Percentiles rank a stretch among this genome's conserved stretches.
These are phyloP conservation scores for Rynchops niger DNA, from an alignment of 2,113 vertebrate genomes.

Conservation along the genomic window DNA sequence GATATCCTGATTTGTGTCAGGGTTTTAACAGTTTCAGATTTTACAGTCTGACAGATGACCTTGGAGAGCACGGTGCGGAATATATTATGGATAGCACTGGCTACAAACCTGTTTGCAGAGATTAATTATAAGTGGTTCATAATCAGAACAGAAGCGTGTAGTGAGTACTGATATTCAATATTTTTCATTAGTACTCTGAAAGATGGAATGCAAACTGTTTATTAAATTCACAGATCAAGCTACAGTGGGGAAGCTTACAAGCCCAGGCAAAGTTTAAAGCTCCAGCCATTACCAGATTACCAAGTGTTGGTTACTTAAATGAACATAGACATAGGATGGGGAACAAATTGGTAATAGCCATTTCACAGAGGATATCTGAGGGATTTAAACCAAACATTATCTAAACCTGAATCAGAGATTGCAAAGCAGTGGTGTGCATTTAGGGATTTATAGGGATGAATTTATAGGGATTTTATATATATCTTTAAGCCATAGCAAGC, in stretches of 20 bases:
- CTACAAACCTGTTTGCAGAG: not conserved
- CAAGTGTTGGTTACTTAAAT: not conserved
- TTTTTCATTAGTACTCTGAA: not conserved
- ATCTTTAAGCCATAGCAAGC: not conserved
- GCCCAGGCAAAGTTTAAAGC: not conserved
- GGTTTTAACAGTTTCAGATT: not conserved
- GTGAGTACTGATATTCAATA: not conserved
- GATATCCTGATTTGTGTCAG: not conserved
- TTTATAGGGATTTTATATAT: no score
- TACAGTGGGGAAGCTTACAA: not conserved
- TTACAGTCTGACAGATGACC: not conserved
- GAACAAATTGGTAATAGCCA: not conserved
- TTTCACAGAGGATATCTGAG: not conserved
- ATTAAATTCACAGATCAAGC: not conserved
- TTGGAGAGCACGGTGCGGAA: not conserved
- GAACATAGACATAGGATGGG: not conserved
- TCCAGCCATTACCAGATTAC: not conserved
- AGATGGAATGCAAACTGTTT: not conserved
- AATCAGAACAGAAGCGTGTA: not conserved
- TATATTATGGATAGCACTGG: not conserved
- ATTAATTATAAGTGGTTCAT: not conserved
- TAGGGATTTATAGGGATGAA: not conserved
- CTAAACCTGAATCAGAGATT: not conserved
- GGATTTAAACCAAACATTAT: not conserved
- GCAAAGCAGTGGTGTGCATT: not conserved